Evolutionary conservation across 30 jellyfish, hydroid and myxozoan species (phyloP).

Genomic region (Chironex yamaguchii): DNA sequence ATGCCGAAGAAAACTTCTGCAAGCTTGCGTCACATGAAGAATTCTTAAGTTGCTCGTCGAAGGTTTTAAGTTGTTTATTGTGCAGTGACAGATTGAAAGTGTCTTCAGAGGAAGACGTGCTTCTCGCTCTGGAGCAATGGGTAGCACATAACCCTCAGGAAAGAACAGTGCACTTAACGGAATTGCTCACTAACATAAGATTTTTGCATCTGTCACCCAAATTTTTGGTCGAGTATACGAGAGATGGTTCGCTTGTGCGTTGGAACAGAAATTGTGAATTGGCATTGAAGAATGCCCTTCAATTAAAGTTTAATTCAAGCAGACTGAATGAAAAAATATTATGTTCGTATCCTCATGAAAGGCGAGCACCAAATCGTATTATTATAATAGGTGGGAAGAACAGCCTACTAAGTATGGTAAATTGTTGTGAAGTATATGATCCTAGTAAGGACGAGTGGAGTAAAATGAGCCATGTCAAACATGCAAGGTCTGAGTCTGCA

Average conservation of each 20-base stretch:
- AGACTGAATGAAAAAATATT: slow-evolving; percentile 60
- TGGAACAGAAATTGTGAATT: slow-evolving; percentile 49
- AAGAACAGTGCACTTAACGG: slow-evolving; percentile 68
- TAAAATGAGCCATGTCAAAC: slow-evolving; percentile 38
- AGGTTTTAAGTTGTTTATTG: slow-evolving; percentile 45
- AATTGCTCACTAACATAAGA: slow-evolving; percentile 59
- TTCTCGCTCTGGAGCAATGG: slow-evolving; percentile 82
- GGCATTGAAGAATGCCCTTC: slow-evolving; percentile 47
- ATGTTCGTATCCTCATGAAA: slow-evolving; percentile 29
- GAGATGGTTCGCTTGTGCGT: slow-evolving; percentile 67
- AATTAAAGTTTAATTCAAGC: slow-evolving; percentile 64
- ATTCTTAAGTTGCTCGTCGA: slow-evolving; percentile 40
- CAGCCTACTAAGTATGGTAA: slow-evolving; percentile 65
- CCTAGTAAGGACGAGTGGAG: slow-evolving; percentile 63
- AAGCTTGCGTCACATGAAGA: slow-evolving; percentile 74
- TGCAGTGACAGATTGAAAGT: slow-evolving; percentile 69
- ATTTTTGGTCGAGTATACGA: slow-evolving; percentile 35
- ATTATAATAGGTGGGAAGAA: slow-evolving; percentile 87
- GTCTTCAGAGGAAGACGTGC: slow-evolving; percentile 79
- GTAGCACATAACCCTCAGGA: slow-evolving; percentile 59
- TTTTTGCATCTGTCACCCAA: slow-evolving; percentile 65
- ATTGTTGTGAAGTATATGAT: slow-evolving; percentile 63
- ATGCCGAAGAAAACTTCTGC: slow-evolving; percentile 73
- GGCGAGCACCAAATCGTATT: slow-evolving; percentile 72
- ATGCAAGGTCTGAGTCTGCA: slow-evolving; percentile 79